Base-by-base conservation (phyloP, 2,113 vertebrate species). In the Connochaetes taurinus region DNA sequence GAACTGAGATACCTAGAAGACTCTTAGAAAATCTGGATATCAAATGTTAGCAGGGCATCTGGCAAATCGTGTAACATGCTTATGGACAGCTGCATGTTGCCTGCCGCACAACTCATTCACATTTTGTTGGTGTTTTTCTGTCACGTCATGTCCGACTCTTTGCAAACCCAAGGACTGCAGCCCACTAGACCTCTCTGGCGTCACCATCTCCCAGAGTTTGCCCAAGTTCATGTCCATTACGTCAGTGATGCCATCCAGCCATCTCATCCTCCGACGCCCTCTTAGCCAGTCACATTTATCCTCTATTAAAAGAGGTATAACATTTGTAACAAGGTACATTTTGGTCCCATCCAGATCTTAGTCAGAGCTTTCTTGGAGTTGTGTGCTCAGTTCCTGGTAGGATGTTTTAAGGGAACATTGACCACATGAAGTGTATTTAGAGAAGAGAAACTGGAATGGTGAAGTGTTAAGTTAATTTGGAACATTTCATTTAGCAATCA, bases 111-210 rank as follows among this genome's bases (percentile, higher is more conserved):
- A 83, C 36, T 40, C 36, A 40, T 40, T 40, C 36, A 40, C 36
- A 40, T 91, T 1, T 78, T 40, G 5, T 36, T 71, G 19, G 2
- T 36, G 64, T 71, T 71, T 36, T 23, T 23, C n/a, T 12, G 67
- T 40, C 0, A 0, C 17, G 17, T 12, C 10, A 0, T 3, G 19
- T 36, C 33, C 1, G 4, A 67, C n/a, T 67, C 67, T 67, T 67
- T 40, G 67, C 67, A 71, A 36, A 40, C n/a, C 67, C 67, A 40
- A 71, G 10, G 67, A 71, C 67, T 71, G 19, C n/a, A 71, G n/a
- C 10, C 6, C 19, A 23, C 67, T 36, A 36, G n/a, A 71, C n/a
- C 67, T 36, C n/a, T 71, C 67, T 71, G 67, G 36, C n/a, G n/a
- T 36, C 19, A 23, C n/a, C 19, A 36, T 23, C n/a, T 71, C 67